These are phyloP conservation scores for Furnarius figulus DNA, from an alignment of 2,113 vertebrate species.

Conservation along the genomic window DNA sequence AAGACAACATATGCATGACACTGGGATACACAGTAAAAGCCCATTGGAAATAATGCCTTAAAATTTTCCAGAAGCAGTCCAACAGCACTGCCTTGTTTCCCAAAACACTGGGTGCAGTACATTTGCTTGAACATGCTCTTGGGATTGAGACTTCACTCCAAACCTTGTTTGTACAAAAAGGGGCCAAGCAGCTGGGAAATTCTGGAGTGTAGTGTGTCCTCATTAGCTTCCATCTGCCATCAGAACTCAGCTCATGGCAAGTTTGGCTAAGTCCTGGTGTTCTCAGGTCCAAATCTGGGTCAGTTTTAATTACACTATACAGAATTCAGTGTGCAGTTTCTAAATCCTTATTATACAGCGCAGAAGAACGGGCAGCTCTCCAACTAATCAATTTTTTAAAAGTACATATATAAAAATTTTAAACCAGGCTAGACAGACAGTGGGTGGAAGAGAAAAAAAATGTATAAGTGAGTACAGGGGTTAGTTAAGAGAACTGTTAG, in stretches of 20 bases:
- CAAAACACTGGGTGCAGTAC: conserved; percentile 75
- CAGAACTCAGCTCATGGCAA: conserved; percentile 84
- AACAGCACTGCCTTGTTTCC: conserved; percentile 66
- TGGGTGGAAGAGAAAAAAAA: conserved; percentile 67
- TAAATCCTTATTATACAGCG: conserved; percentile 81
- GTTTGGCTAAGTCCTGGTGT: conserved; percentile 82
- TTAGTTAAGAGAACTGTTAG: conserved; percentile 81
- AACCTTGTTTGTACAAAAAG: conserved; percentile 83
- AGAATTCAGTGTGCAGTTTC: conserved; percentile 80
- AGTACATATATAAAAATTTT: conserved; percentile 86
- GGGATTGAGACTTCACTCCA: conserved; percentile 80
- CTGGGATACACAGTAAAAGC: background rate
- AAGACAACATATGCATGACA: background rate
- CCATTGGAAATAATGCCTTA: conserved; percentile 35
- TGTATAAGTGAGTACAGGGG: conserved; percentile 75
- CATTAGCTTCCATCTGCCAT: conserved; percentile 85
- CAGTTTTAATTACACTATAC: conserved; percentile 84
- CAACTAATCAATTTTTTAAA: conserved; percentile 87
- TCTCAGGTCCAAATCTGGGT: conserved; percentile 84
- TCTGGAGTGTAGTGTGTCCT: conserved; percentile 83
- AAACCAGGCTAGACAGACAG: conserved; percentile 81
- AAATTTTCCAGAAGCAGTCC: conserved; percentile 59
- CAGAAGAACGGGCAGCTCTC: conserved; percentile 79
- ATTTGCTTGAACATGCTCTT: conserved; percentile 78
- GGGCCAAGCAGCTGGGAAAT: conserved; percentile 85